Conservation (phyloP, 2,113 vertebrate species). For the Saguinus imperator region DNA sequence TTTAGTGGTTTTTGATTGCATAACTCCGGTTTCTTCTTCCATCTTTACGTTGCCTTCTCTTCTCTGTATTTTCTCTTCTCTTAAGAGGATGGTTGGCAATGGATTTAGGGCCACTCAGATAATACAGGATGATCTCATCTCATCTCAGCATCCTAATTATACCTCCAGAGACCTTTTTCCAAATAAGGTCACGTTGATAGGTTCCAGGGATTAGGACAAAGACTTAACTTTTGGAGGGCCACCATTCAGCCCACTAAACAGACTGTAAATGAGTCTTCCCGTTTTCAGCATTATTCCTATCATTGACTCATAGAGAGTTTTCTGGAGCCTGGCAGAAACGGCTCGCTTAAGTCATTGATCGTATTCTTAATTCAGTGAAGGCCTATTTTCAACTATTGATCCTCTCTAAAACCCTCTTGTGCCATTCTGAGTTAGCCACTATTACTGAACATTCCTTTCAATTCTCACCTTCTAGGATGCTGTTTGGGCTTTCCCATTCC, state of each 20-base stretch:
- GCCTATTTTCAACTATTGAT: not conserved
- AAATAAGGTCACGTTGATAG: not conserved
- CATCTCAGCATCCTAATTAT: not conserved
- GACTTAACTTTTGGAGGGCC: not conserved
- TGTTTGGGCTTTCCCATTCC: not conserved
- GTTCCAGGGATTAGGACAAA: not conserved
- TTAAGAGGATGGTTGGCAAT: not conserved
- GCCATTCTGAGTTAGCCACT: not conserved
- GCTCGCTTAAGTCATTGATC: not conserved
- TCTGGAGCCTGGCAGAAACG: not conserved
- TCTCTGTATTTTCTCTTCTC: not conserved
- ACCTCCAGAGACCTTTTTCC: not conserved
- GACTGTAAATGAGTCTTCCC: not conserved
- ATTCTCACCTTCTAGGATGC: not conserved
- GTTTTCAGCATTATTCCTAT: not conserved
- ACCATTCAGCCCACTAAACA: not conserved
- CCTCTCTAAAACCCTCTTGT: not conserved
- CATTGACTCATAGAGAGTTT: not conserved
- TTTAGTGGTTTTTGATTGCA: not conserved
- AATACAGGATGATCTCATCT: not conserved
- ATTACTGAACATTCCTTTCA: not conserved
- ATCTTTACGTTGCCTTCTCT: not conserved
- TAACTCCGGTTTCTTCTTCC: not conserved
- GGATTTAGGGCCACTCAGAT: not conserved
- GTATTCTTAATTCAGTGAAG: not conserved